Evolutionary conservation across 2,797 vertebrate genomes (phyloP), one percentile per base, ranked within the genome.

Genomic region (Dendrocincla fuliginosa): DNA sequence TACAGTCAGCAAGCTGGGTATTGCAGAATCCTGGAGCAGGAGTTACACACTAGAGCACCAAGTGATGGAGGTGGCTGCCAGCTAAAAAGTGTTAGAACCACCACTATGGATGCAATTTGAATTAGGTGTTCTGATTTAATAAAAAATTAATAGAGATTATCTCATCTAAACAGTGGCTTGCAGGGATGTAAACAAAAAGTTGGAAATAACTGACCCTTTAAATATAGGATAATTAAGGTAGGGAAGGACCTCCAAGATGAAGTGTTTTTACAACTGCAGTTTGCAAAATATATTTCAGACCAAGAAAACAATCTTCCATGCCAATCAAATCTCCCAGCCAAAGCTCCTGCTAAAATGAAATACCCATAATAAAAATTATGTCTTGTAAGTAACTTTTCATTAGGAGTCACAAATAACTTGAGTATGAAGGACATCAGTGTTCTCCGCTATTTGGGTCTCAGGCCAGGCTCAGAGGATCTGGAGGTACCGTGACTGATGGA

Each of bases 111-210:
- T 90, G 46, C 64, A 88, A 49, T 92, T 86, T 86, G 90, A 88
- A 63, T 93, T 96, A 97, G 79, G 56, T 90, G 71, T 93, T 90
- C 39, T 87, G 77, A 92, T 73, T 89, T 92, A 55, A 22, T 13
- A 85, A 52, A 41, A 59, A 93, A 57, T 95, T 90, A 94, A 32
- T 13, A 90, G 64, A 47, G 81, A 79, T 83, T 28, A 76, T 94
- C 79, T 90, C 20, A 70, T 83, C 25, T 89, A n/a, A 73, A 28
- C 60, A 90, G 78, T 57, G 20, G 57, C 87, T 75, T 79, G 42
- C 82, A 93, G 91, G 84, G 57, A 57, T 28, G 47, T 61, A 73
- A 73, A 4, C 5, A 9, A 24, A 24, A 91, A 94, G 41, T 53
- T 87, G 89, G 84, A 71, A 87, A 42, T 47, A 89, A 90, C 35